phyloP scores from a whole-genome alignment of 2,797 vertebrate genomes.

The Tapera naevia region DNA sequence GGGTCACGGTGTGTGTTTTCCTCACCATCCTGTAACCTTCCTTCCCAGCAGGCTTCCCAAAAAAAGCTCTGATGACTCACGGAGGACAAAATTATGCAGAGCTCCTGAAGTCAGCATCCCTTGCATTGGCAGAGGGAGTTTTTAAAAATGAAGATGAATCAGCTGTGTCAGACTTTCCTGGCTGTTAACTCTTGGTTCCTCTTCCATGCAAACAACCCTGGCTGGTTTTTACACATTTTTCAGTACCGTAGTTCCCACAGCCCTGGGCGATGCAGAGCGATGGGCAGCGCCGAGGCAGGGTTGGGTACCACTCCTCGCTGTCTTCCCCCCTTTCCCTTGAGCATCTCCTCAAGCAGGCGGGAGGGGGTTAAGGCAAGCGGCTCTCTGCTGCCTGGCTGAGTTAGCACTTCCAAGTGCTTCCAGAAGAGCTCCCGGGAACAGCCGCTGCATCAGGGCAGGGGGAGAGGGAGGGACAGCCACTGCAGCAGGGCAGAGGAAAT shows the following conservation, averaged over 20 bases:
- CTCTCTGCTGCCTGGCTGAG: no score
- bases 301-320: no score
- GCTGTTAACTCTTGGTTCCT: background rate
- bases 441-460: background rate
- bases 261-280: no score
- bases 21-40: accelerated
- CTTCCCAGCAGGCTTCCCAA: background rate
- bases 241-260: no score
- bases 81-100: background rate
- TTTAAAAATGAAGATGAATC: background rate
- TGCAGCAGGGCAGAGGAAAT: background rate
- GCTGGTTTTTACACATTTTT: no score
- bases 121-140: background rate
- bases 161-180: background rate
- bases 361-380: no score
- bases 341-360: no score
- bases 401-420: background rate
- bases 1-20: accelerated
- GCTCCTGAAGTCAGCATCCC: background rate
- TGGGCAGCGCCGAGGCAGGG: no score
- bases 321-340: no score
- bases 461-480: background rate
- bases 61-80: background rate
- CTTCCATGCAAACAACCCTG: background rate
- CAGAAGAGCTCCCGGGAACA: constrained; percentile 29